Percentiles rank a stretch among this genome's conserved stretches.
Evolutionary conservation across 2,113 vertebrate genomes (phyloP).

Genomic region (zebrafish (Danio rerio)): DNA sequence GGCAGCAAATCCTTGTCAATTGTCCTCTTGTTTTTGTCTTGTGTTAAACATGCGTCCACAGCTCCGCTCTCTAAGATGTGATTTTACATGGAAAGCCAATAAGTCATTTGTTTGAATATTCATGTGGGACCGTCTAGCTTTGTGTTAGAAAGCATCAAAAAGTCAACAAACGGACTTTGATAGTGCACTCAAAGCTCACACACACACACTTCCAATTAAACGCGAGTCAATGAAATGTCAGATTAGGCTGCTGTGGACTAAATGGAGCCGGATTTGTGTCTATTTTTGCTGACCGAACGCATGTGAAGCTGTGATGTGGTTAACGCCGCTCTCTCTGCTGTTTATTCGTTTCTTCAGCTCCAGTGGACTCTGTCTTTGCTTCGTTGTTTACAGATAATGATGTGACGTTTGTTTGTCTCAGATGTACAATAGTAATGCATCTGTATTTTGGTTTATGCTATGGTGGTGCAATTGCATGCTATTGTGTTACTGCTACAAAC

Average conservation of each 20-base stretch:
- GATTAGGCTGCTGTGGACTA: slow-evolving; percentile 22
- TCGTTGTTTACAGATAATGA: background rate
- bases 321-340: background rate
- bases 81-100: slow-evolving; percentile 3
- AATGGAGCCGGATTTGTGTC: slow-evolving; percentile 35
- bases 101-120: slow-evolving; percentile 26
- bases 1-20: slow-evolving; percentile 3
- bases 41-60: background rate
- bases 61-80: background rate
- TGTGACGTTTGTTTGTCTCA: background rate
- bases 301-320: slow-evolving; percentile 29
- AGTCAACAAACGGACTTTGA: slow-evolving; percentile 10
- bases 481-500: too few species aligned
- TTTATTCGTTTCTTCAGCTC: background rate
- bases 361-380: too few species aligned
- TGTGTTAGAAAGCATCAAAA: background rate
- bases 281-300: slow-evolving; percentile 29
- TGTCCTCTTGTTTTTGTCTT: background rate
- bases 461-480: too few species aligned
- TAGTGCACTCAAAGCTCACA: background rate
- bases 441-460: background rate
- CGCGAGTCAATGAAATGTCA: slow-evolving; percentile 2
- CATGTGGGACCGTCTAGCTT: background rate
- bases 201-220: background rate
- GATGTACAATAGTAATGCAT: background rate